phyloP scores from a whole-genome alignment of 2,797 vertebrate genomes.

The Esox lucius region DNA sequence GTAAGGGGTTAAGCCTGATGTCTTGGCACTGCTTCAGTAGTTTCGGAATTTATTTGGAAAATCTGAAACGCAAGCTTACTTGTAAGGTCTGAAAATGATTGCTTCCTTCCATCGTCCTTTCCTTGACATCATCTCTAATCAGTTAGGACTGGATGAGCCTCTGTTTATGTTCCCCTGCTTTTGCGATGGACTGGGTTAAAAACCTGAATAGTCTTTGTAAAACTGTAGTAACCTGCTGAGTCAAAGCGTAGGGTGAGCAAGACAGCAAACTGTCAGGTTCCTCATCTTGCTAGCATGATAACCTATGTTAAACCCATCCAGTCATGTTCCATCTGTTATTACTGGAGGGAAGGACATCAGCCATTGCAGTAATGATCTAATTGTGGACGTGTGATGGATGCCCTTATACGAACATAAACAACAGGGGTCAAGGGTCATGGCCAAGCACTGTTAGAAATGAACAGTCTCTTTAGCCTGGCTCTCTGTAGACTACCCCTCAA shows the following conservation, averaged over 20 bases:
- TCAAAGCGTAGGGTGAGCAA: background rate
- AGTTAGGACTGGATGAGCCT: conserved; percentile 14
- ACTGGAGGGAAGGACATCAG: background rate
- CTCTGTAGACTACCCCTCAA: background rate
- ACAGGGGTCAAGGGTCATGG: background rate
- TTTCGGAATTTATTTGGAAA: conserved; percentile 16
- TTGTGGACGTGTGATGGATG: background rate
- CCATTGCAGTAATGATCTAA: background rate
- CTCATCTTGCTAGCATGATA: background rate
- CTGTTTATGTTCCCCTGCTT: too few relatives aligned
- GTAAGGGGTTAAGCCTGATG: conserved; percentile 47
- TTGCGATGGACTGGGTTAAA: too few relatives aligned
- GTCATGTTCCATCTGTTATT: background rate
- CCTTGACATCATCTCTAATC: conserved; percentile 19
- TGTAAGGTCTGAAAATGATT: conserved; percentile 9
- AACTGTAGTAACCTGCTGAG: background rate
- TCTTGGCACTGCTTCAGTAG: conserved; percentile 26
- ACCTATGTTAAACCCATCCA: background rate
- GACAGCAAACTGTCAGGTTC: background rate
- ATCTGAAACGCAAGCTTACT: background rate
- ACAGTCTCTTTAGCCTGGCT: background rate
- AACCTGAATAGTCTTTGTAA: background rate
- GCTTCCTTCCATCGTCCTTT: conserved; percentile 20
- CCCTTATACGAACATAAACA: background rate
- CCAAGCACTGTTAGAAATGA: background rate